These are phyloP conservation scores for Sericinus montela DNA, from an alignment of 2,888 invertebrate genomes.

Conservation along the genomic window DNA sequence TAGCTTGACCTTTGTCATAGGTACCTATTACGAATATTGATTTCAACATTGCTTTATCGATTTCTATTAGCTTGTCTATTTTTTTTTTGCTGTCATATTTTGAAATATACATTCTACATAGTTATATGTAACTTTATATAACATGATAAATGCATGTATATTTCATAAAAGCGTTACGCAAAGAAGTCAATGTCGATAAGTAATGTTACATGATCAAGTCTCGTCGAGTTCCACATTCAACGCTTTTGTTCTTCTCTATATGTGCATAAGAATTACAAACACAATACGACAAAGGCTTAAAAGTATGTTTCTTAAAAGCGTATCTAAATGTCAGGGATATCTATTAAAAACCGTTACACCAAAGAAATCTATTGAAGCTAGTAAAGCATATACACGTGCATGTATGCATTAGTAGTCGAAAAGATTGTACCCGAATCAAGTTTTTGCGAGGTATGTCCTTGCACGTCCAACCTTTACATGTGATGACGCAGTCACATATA, in stretches of 20 bases:
- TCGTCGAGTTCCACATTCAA: neutral
- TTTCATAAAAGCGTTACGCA: constrained; percentile 1
- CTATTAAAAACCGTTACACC: constrained; percentile 25
- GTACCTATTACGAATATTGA: too few relatives aligned
- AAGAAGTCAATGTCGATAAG: neutral
- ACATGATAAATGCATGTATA: neutral
- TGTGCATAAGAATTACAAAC: neutral
- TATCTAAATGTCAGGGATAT: constrained; percentile 43
- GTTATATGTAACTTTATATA: neutral
- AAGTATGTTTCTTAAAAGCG: neutral
- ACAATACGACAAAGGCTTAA: neutral
- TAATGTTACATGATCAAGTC: neutral
- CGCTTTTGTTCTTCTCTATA: neutral
- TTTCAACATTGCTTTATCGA: too few relatives aligned
- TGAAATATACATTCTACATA: too few relatives aligned
- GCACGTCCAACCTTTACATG: constrained; percentile 29
- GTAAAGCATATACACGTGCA: constrained; percentile 13
- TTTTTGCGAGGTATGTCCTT: constrained; percentile 31
- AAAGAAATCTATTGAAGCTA: constrained; percentile 16
- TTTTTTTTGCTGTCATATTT: too few relatives aligned
- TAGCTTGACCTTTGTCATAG: too few relatives aligned
- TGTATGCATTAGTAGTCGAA: constrained; percentile 20
- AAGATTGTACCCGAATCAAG: constrained; percentile 19
- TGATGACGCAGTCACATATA: constrained; percentile 15
- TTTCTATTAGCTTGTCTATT: too few relatives aligned